Conservation (phyloP, 2,888 invertebrate species). For the Stenodema calcarata region DNA sequence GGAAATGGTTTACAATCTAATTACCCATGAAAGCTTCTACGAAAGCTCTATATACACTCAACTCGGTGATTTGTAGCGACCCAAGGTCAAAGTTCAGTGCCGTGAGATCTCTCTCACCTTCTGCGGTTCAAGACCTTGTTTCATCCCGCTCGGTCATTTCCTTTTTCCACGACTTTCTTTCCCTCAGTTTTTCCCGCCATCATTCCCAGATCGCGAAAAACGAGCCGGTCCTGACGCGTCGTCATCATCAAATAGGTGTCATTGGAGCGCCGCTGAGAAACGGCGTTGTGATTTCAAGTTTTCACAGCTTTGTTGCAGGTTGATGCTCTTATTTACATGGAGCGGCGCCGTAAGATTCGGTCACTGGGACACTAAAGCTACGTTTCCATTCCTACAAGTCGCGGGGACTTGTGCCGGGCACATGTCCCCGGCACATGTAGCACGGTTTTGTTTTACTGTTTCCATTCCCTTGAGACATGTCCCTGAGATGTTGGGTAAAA, state of each 20-base stretch:
- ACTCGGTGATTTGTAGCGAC: background rate
- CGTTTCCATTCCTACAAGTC: too few species aligned
- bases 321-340: background rate
- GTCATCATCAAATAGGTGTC: background rate
- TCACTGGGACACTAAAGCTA: background rate
- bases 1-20: too few species aligned
- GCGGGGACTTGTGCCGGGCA: too few species aligned
- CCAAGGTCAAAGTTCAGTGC: background rate
- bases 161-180: background rate
- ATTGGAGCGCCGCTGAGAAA: background rate
- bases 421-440: too few species aligned
- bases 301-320: slow-evolving; percentile 11
- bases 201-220: background rate
- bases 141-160: background rate
- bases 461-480: too few species aligned
- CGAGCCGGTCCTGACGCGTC: background rate
- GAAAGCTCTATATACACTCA: background rate
- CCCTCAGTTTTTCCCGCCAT: background rate
- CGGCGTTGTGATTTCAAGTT: background rate
- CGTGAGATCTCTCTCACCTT: background rate
- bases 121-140: background rate
- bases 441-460: too few species aligned
- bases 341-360: background rate
- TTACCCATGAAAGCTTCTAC: background rate
- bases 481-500: too few species aligned